Evolutionary conservation across 1,140 invertebrate species (phyloP).

Genomic region (Drosophila leontia): DNA sequence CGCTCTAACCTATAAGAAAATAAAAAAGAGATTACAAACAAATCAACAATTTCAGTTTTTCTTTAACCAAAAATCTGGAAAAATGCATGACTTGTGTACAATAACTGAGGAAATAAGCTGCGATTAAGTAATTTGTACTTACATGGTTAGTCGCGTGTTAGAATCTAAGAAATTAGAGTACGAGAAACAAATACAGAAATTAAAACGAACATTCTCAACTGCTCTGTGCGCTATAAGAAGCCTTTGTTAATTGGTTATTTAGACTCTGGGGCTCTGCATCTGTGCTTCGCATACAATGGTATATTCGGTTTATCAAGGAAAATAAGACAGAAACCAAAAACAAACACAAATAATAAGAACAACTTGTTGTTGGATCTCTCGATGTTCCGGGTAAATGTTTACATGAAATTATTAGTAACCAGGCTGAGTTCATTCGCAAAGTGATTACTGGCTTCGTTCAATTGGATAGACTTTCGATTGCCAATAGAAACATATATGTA

Average conservation of each 20-base stretch:
- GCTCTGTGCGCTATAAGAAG: constrained; percentile 49
- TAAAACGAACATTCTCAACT: constrained; percentile 52
- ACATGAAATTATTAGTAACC: constrained; percentile 84
- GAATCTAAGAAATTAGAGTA: constrained; percentile 76
- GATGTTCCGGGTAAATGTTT: constrained; percentile 41
- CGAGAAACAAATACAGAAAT: constrained; percentile 66
- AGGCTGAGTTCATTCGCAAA: constrained; percentile 78
- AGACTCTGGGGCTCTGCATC: constrained; percentile 16
- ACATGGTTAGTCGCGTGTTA: constrained; percentile 82
- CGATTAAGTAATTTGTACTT: constrained; percentile 68
- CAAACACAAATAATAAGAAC: constrained; percentile 1
- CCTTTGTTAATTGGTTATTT: constrained; percentile 24
- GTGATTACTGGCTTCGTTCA: constrained; percentile 81
- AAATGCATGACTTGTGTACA: constrained; percentile 18
- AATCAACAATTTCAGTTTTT: constrained; percentile 2
- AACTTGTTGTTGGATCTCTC: constrained; percentile 15
- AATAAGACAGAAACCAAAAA: constrained; percentile 31
- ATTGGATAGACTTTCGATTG: constrained; percentile 60
- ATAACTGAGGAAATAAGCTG: constrained; percentile 36
- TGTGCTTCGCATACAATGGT: constrained; percentile 21
- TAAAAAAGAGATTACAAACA: constrained; percentile 19
- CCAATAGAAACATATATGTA: constrained; percentile 13
- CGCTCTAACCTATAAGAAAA: constrained; percentile 61
- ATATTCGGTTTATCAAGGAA: constrained; percentile 29
- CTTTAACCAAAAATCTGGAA: not conserved